Evolutionary conservation across 2,113 vertebrate species (phyloP), one percentile per base, ranked within the genome.

Genomic region (Rattus rattus): DNA sequence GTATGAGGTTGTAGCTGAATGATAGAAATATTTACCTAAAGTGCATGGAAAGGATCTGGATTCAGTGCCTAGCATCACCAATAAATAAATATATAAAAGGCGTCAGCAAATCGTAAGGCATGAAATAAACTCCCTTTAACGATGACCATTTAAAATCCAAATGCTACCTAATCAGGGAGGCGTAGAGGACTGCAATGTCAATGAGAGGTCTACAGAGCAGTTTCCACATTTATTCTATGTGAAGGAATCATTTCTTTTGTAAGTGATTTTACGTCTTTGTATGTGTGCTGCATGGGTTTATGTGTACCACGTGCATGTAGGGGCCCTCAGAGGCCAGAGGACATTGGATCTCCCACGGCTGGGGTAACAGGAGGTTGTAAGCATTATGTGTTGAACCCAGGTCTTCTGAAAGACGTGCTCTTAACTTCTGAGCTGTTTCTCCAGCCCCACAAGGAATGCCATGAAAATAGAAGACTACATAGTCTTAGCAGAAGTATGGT

Each of bases 121-220:
- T 61, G 43, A 70, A 59, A 59, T 67, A 7, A 79, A 47, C 2
- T 1, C 26, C 85, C 47, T 72, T 89, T 86, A 69, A 16, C 17
- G 90, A 90, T 83, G 39, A 85, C 67, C 22, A 56, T 75, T 95
- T 43, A n/a, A 86, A 93, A 86, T 54, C 4, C 36, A 94, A 36
- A 20, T 90, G 19, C 56, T 56, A 26, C 4, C 56, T 43, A 80
- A 3, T 47, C 19, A 26, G 4, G 39, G 39, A 75, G 24, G 5
- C 20, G 56, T 39, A 47, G 77, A n/a, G 59, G 19, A 14, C 7
- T 73, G 39, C 67, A 1, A 90, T 84, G 33, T 75, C 67, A 85
- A 19, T 79, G 4, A 91, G 43, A 94, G 88, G 26, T 19, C 22
- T 81, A 14, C 20, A 39, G 63, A 11, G 59, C 47, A 92, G 14